Base-by-base conservation (phyloP, 2,888 invertebrate species). In the Synanthedon formicaeformis region DNA sequence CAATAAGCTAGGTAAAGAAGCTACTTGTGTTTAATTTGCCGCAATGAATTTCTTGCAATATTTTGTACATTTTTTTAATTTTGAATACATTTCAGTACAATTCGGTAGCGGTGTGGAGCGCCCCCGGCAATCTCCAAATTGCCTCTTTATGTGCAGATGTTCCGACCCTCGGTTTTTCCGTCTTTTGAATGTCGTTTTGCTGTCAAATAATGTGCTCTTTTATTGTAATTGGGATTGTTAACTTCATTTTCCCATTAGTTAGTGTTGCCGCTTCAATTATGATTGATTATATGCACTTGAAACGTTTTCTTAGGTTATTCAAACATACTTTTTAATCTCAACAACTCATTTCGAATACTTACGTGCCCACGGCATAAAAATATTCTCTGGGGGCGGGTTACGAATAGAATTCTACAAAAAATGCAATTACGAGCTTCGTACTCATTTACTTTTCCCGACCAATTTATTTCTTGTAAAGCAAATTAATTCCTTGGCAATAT, bases 111-210 rank as follows among this genome's bases (percentile, higher is more conserved):
- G 85, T 50, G 49, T 73, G 71, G 81, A 74, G 69, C 81, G 85
- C 85, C 86, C 81, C 79, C 79, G 85, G 86, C 86, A 87, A 87
- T 87, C 80, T 85, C 78, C 85, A 87, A 87, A 87, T 87, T 87
- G 86, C 86, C 86, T 86, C 85, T 87, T 87, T 87, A 85, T 86
- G 85, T 84, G 81, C 85, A 85, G 86, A 87, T 84, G 85, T 83
- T 82, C 81, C 86, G 74, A 82, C 83, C 84, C 85, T 81, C 84
- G 81, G 81, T 78, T 83, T 82, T 86, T 81, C 82, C 82, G 79
- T 85, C 85, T 85, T 84, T 86, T 85, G 82, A 86, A 85, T 86
- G 86, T 86, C 86, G 80, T 82, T 86, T 83, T 81, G 80, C 83
- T 79, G 85, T 80, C 85, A 85, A 85, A 85, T 85, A 87, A 85